A percentile compares a stretch with the other conserved stretches of the same genome.
Conservation (phyloP, 1,140 invertebrate species). For the Coenobita brevimanus region DNA sequence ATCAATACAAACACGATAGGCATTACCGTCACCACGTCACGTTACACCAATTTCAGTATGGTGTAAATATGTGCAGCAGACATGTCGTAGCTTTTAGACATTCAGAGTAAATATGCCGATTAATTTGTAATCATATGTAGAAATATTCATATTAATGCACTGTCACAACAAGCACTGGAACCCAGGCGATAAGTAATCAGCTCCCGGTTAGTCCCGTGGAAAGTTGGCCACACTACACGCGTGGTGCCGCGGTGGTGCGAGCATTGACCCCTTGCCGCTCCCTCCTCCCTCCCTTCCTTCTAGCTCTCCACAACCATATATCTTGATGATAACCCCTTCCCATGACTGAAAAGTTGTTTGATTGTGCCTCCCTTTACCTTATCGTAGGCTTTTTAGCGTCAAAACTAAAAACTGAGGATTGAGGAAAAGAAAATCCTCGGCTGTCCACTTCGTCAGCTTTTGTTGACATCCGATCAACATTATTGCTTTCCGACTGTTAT, state of each 20-base stretch:
- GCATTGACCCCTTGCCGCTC: conserved; percentile 26
- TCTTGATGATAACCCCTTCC: neutral
- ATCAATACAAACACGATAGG: no score
- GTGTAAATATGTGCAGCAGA: no score
- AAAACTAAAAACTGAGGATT: neutral
- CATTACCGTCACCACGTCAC: no score
- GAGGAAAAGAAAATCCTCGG: conserved; percentile 13
- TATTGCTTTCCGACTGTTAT: conserved; percentile 5
- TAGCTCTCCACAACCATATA: conserved; percentile 24
- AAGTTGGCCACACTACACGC: conserved; percentile 44
- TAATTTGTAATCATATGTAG: no score
- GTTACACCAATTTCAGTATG: no score
- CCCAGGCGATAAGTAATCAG: neutral
- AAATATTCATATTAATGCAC: no score
- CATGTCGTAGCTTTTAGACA: no score
- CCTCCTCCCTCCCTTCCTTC: conserved; percentile 22
- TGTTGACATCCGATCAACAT: conserved; percentile 6
- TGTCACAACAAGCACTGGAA: neutral
- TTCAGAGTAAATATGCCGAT: no score
- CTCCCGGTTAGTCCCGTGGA: conserved; percentile 17
- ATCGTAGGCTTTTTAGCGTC: neutral
- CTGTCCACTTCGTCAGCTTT: neutral
- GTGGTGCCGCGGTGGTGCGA: conserved; percentile 14
- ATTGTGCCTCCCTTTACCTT: neutral
- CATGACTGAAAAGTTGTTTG: conserved; percentile 57